Evolutionary conservation across 2,113 vertebrate species (phyloP), one percentile per base, ranked within the genome.

Genomic region (Tragelaphus imberbis): DNA sequence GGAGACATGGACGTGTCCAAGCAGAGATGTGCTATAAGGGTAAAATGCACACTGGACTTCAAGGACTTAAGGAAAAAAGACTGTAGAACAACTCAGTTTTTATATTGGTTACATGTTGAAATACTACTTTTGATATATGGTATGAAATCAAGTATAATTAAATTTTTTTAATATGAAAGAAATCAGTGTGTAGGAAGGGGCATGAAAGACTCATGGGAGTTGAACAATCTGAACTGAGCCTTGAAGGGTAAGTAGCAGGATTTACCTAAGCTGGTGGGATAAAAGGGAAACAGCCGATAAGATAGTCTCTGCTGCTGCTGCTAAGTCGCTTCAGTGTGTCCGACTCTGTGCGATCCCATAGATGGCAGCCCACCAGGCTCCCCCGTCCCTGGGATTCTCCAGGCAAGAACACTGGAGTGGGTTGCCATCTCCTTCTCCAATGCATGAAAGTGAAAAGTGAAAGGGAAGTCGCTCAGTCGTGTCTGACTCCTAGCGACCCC

Each of bases 121-220:
- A 84, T 65, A 65, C 10, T 63, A 63, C 15, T 61, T 95, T 77
- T 68, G 59, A 84, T 30, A 49, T 63, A 58, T 4, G 27, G 16
- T 7, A 25, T 88, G 61, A 88, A 91, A 61, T 80, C 51, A 61
- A 81, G 81, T 94, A 63, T 28, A 59, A 85, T 14, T 80, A 77
- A 27, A 7, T 0, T 23, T 10, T 27, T 71, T 14, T 15, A 87
- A 58, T 47, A 77, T 71, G 61, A 56, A 79, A 75, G 40, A 6
- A n/a, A 61, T 17, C 53, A 49, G 15, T 8, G 53, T n/a, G 25
- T 10, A 0, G 0, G 21, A 91, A 17, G 5, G 9, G 13, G 1
- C 11, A 30, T 3, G 17, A 86, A 86, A 61, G 19, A 80, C 14
- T 49, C 71, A 53, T 2, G 47, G n/a, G 36, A 79, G 16, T 47